Base-by-base conservation (phyloP, 1,140 invertebrate genomes). In the Dreissena polymorpha region DNA sequence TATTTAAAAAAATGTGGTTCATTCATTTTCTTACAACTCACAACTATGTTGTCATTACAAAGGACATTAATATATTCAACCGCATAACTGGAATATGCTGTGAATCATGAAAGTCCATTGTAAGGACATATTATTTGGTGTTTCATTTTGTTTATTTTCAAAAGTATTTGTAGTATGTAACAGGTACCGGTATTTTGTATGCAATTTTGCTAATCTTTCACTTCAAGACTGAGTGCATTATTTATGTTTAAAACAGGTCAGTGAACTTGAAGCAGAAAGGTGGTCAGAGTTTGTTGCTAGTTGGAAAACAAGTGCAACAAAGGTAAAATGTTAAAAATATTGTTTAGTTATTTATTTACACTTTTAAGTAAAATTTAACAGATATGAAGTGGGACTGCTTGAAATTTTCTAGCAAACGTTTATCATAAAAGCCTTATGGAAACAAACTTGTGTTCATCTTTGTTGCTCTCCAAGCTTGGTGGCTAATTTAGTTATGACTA, bases 281-380 rank as follows among this genome's bases (percentile, higher is more conserved):
- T 78, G 76, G 76, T 27, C 18, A 50, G 21, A 78, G n/a, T 78
- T 78, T 60, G 16, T 70, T 0, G n/a, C n/a, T 0, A 57, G 50
- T 10, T 78, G 76, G 64, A 78, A 78, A 69, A 68, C n/a, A 23
- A 21, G 18, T 49, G 49, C 67, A 29, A 18, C 39, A 18, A 27
- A 18, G 65, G 76, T 78, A 78, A 50, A 6, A 60, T 60, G 10
- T 60, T 60, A n/a, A 18, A 2, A 23, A 60, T 60, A 5, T 2
- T 23, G 57, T 60, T n/a, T 3, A 60, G 16, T 60, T 3, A 60
- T 60, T 23, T 18, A 60, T 10, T n/a, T 60, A 60, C 57, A 39
- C 8, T 39, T 2, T 8, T 8, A 39, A 39, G 2, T 39, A 39
- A 39, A 39, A 5, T 5, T 39, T 39, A 8, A 39, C 39, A 39